Evolutionary conservation across 2,797 vertebrate species (phyloP), one percentile per base, ranked within the genome.

Genomic region (Gymnothorax javanicus): DNA sequence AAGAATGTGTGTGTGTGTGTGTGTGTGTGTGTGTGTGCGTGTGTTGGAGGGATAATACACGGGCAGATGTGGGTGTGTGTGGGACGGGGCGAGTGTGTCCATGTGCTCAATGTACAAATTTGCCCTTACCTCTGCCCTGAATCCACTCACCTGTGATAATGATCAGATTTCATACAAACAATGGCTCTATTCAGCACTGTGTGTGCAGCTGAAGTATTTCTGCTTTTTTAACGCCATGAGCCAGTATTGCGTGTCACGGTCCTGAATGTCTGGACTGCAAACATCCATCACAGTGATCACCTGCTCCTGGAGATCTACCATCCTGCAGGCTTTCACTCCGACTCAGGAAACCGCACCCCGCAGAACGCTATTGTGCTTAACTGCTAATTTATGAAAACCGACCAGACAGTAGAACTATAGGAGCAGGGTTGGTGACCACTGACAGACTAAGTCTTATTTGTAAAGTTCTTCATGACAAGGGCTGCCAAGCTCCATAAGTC

Each of bases 1-100:
- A 60, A 17, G 59, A 9, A 17, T 60, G 84, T 86, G 85, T 85
- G 81, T 82, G 4, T 82, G 23, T 58, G 52, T 60, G 17, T n/a
- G 25, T 58, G 6, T 84, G 20, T 60, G 25, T 43, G 59, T 64
- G 54, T 81, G 69, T 88, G 33, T 81, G 33, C 81, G 43, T 82
- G 58, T 77, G n/a, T 43, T 43, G 33, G 33, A 43, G 33, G 33
- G 33, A 43, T 43, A 43, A 43, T 43, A 43, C 33, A 43, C 33
- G 33, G 33, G 33, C 33, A 43, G 33, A 2, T 25, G 50, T 83
- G 81, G 33, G 64, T 25, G 84, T 69, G n/a, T 17, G 82, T 71
- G 60, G 33, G 2, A 43, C 33, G 2, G 33, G 2, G 33, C 33
- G 33, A n/a, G 56, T 58, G 6, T 60, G 12, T 60, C 59, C 17